These are phyloP conservation scores for Nipponia nippon DNA, from an alignment of 2,113 vertebrate species.

Conservation along the genomic window DNA sequence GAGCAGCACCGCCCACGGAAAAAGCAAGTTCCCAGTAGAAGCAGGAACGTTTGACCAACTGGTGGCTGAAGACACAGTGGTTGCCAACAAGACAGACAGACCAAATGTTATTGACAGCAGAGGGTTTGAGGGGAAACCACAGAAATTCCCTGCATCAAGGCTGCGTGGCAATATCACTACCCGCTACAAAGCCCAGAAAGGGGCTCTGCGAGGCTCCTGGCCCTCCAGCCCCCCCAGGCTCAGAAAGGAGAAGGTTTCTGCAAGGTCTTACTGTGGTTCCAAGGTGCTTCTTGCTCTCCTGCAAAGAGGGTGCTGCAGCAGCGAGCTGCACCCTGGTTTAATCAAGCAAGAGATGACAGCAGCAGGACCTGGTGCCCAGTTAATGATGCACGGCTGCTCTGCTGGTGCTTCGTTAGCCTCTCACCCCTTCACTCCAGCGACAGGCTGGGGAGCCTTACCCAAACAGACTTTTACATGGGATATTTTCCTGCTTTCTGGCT, in stretches of 20 bases:
- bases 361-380: rapidly evolving
- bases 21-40: not conserved
- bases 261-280: not conserved
- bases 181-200: not conserved
- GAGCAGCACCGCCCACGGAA: not conserved
- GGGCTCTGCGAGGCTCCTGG: rapidly evolving
- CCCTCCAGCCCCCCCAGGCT: rapidly evolving
- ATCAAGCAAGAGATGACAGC: not conserved
- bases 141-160: rapidly evolving
- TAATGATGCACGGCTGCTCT: not conserved
- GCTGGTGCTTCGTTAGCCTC: not conserved
- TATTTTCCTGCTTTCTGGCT: not conserved
- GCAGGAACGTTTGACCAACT: not conserved
- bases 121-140: not conserved
- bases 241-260: not conserved
- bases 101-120: not conserved
- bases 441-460: not conserved
- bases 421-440: not conserved
- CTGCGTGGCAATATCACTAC: rapidly evolving
- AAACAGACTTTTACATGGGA: not conserved
- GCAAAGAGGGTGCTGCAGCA: not conserved
- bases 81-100: not conserved
- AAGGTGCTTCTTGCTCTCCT: not conserved
- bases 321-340: rapidly evolving
- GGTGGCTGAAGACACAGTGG: not conserved